A percentile compares a stretch with the other conserved stretches of the same genome.
Conservation (phyloP, 2,797 vertebrate genomes). For the Bradypodion ventrale region DNA sequence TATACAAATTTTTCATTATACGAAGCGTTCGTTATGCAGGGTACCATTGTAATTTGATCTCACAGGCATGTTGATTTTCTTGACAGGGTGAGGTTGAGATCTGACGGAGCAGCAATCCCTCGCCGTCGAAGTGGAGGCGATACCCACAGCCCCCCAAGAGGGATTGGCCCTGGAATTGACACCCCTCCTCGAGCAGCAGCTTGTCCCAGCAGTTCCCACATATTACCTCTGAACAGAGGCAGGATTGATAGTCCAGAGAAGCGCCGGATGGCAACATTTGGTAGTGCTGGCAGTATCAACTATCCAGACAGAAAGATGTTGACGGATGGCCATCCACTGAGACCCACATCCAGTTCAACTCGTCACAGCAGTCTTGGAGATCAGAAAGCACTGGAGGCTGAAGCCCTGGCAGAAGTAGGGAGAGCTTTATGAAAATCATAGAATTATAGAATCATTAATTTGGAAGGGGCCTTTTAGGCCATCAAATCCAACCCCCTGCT, state of each 20-base stretch:
- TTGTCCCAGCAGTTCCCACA: conserved; percentile 92
- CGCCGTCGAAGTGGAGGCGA: conserved; percentile 85
- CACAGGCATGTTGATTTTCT: conserved; percentile 45
- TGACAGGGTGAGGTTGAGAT: conserved; percentile 86
- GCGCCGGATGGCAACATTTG: conserved; percentile 88
- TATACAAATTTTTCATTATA: too few relatives aligned
- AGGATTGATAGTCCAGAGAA: conserved; percentile 89
- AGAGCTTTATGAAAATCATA: conserved; percentile 37
- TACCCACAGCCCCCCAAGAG: conserved; percentile 86
- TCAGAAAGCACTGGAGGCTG: conserved; percentile 91
- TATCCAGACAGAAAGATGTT: conserved; percentile 89
- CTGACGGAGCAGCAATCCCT: conserved; percentile 88
- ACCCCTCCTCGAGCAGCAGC: conserved; percentile 87
- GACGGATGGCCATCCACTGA: conserved; percentile 80
- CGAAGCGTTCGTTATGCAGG: too few relatives aligned
- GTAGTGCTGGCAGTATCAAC: conserved; percentile 93
- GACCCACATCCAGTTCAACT: conserved; percentile 82
- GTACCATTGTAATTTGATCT: accelerated
- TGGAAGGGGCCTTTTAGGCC: too few relatives aligned
- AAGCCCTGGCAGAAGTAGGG: conserved; percentile 90
- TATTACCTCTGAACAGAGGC: conserved; percentile 82
- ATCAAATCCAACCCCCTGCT: too few relatives aligned
- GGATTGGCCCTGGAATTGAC: conserved; percentile 80
- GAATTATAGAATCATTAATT: too few relatives aligned
- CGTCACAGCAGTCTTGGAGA: conserved; percentile 91